Evolutionary conservation across 2,113 vertebrate species (phyloP).

Genomic region (Misgurnus mizolepis): DNA sequence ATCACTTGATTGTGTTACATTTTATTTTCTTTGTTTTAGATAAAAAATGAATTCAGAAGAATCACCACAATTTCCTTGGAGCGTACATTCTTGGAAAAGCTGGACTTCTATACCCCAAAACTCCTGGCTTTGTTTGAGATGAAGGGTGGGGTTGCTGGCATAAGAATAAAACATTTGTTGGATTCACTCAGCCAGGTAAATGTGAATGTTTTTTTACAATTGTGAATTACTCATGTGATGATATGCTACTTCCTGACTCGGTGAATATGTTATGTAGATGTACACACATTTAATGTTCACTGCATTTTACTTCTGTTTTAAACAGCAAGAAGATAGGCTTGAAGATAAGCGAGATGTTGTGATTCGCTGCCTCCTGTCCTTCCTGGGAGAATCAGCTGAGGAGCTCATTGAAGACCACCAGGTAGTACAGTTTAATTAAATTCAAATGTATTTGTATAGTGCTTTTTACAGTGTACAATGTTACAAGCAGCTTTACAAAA

Average conservation of each 20-base stretch:
- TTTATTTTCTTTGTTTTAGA: constrained; percentile 1
- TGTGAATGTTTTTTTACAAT: no score
- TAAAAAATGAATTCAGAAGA: constrained; percentile 33
- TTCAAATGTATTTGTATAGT: no score
- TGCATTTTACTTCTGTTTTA: not conserved
- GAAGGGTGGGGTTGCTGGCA: constrained; percentile 37
- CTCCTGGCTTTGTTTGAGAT: constrained; percentile 21
- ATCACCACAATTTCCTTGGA: constrained; percentile 31
- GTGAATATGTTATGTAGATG: no score
- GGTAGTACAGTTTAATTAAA: not conserved
- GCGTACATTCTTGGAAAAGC: constrained; percentile 12
- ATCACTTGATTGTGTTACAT: no score
- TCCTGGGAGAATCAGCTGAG: constrained; percentile 34
- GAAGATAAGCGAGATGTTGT: constrained; percentile 33
- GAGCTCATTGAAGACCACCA: constrained; percentile 36
- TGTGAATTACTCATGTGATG: no score
- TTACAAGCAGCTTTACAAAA: not conserved
- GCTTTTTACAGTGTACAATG: not conserved
- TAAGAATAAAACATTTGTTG: constrained; percentile 29
- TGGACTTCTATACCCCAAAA: constrained; percentile 37
- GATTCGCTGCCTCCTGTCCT: constrained; percentile 17
- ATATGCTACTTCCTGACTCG: no score
- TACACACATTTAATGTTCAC: no score
- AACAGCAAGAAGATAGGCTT: constrained; percentile 24
- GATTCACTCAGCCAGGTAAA: constrained; percentile 28